Evolutionary conservation across 2,888 invertebrate species (phyloP).

Genomic region (Oligia latruncula): DNA sequence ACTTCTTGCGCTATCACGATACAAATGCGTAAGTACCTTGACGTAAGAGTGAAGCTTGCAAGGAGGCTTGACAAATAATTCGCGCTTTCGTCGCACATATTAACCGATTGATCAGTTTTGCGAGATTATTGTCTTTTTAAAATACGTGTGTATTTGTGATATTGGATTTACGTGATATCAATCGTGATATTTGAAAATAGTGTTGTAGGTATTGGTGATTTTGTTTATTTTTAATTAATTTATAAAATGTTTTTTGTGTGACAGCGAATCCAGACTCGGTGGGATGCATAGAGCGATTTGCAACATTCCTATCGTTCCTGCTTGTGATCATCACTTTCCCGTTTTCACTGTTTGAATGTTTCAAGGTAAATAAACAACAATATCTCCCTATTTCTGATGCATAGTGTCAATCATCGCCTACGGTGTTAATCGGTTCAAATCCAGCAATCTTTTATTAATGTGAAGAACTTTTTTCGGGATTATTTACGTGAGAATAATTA

Average conservation of each 20-base stretch:
- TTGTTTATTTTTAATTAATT: slow-evolving; percentile 29
- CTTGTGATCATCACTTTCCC: slow-evolving; percentile 94
- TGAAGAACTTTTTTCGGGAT: slow-evolving; percentile 7
- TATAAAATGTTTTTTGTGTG: slow-evolving; percentile 73
- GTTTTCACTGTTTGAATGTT: slow-evolving; percentile 95
- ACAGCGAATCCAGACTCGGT: slow-evolving; percentile 92
- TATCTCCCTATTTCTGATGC: slow-evolving; percentile 5
- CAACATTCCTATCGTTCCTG: slow-evolving; percentile 93
- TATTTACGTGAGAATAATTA: slow-evolving; percentile 5
- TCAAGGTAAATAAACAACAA: slow-evolving; percentile 91
- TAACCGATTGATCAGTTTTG: slow-evolving; percentile 60
- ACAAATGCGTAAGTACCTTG: slow-evolving; percentile 88
- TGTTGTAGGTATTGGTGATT: slow-evolving; percentile 23
- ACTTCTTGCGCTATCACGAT: slow-evolving; percentile 89
- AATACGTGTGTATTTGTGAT: slow-evolving; percentile 51
- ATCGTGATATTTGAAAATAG: slow-evolving; percentile 8
- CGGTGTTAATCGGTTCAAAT: slow-evolving; percentile 7
- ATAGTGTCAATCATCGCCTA: slow-evolving; percentile 1
- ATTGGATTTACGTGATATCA: slow-evolving; percentile 28
- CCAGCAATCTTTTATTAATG: slow-evolving; percentile 5
- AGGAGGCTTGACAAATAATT: slow-evolving; percentile 69
- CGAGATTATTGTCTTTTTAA: slow-evolving; percentile 39
- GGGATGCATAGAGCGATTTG: slow-evolving; percentile 93
- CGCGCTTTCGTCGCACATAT: slow-evolving; percentile 67
- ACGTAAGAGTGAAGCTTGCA: slow-evolving; percentile 69